Base-by-base conservation (phyloP, 64 coral and sea anemone species). In the Acropora tenuis region DNA sequence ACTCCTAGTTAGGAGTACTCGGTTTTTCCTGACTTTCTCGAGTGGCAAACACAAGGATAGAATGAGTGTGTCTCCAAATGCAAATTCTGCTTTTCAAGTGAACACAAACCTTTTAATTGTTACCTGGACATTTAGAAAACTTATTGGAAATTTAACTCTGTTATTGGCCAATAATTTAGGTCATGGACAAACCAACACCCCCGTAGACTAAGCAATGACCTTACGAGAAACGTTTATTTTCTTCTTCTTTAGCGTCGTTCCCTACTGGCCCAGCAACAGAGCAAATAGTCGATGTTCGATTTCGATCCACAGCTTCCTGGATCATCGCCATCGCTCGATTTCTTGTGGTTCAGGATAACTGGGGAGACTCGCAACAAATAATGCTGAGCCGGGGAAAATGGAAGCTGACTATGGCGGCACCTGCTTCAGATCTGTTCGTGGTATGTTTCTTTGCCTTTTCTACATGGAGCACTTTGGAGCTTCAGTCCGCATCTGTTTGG, bases 321-420 rank as follows among this genome's bases (percentile, higher is more conserved):
- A 65, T 57, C 50, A 58, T 65, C 17, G 83, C 84, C 71, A 50
- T 40, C 75, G 60, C 97, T 45, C 65, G 94, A 48, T 96, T 96
- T 52, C 84, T 96, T 16, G 82, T 93, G 13, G 94, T 92, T 8
- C 78, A 71, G 18, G 58, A 91, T 72, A 94, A 77, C 15, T 79
- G 85, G 52, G 84, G 94, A 42, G 92, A 92, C 42, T 49, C 91
- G 5, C 57, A 49, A 1, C 91, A 96, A 16, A 73, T 99, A 30
- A 79, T 95, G 68, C 77, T 99, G n/a, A 96, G 91, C 74, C 91
- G 79, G 19, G 94, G 97, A 44, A 91, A 99, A 60, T 99, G 97
- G 97, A 96, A 91, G 50, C 46, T 99, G 15, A 78, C 92, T 55
- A 73, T 99, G 17, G 92, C 63, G n/a, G 91, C 84, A 15, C 78